Percentiles rank a stretch among this genome's conserved stretches.
Evolutionary conservation across 1,140 invertebrate genomes (phyloP).

Genomic region (Saccostrea glomerata): DNA sequence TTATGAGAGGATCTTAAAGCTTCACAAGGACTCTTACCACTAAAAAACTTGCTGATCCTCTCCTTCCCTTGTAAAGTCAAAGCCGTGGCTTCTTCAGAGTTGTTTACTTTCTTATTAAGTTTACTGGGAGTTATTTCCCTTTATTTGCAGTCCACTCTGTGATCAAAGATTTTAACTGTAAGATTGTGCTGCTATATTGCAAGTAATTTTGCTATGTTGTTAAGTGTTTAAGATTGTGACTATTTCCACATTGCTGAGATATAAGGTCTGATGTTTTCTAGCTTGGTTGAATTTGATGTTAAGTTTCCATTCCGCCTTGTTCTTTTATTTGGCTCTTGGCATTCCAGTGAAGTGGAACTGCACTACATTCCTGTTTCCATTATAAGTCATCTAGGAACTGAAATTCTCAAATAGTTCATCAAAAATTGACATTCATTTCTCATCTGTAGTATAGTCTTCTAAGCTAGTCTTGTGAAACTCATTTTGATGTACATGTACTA

Average conservation of each 20-base stretch:
- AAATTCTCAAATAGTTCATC: background rate
- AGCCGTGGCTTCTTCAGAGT: background rate
- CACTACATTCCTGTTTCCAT: background rate
- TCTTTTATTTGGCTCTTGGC: constrained; percentile 21
- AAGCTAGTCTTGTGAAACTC: too few relatives aligned
- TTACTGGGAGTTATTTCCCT: background rate
- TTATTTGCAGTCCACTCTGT: background rate
- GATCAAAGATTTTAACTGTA: background rate
- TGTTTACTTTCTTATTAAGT: background rate
- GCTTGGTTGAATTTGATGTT: background rate
- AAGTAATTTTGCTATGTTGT: background rate
- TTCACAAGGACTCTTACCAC: constrained; percentile 86
- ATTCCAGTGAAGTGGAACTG: constrained; percentile 25
- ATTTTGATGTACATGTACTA: too few relatives aligned
- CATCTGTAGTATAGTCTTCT: background rate
- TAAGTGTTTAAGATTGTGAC: background rate
- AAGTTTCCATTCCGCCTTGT: constrained; percentile 6
- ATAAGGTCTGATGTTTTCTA: background rate
- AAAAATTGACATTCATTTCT: background rate
- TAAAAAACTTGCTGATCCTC: background rate
- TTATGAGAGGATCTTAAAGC: constrained; percentile 59
- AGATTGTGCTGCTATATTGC: background rate
- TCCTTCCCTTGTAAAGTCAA: background rate
- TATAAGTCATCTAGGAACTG: background rate
- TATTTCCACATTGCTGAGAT: background rate